Evolutionary conservation across 2,797 vertebrate genomes (phyloP).

Genomic region (Falco columbarius): DNA sequence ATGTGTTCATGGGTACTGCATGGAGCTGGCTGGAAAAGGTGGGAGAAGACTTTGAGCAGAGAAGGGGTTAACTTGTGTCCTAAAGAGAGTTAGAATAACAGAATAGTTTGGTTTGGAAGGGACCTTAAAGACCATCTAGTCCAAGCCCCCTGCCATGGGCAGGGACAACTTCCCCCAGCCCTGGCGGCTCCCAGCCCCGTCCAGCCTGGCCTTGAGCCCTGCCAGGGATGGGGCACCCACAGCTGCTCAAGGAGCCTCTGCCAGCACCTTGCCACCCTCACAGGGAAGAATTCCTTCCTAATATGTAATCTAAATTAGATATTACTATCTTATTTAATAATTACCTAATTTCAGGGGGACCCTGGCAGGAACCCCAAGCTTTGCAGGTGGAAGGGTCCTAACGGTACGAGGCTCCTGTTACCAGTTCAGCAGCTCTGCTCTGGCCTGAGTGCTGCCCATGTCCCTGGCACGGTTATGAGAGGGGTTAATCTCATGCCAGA

Average conservation of each 20-base stretch:
- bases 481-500: neutral
- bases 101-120: too few relatives aligned
- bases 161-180: too few relatives aligned
- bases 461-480: neutral
- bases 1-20: rapidly evolving
- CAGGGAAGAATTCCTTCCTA: too few relatives aligned
- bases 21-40: neutral
- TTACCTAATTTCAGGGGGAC: neutral
- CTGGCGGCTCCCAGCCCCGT: too few relatives aligned
- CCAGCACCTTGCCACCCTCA: too few relatives aligned
- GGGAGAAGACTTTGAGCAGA: neutral
- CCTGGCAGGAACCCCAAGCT: neutral
- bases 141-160: too few relatives aligned
- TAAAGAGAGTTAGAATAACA: neutral
- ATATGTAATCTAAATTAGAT: too few relatives aligned
- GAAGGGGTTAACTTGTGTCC: neutral
- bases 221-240: too few relatives aligned
- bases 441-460: neutral
- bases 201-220: too few relatives aligned
- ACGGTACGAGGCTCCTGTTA: neutral
- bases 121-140: too few relatives aligned
- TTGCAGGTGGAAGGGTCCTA: neutral
- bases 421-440: neutral
- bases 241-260: too few relatives aligned
- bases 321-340: too few relatives aligned